phyloP scores from a whole-genome alignment of 2,113 vertebrate genomes.

The Centropus bengalensis region DNA sequence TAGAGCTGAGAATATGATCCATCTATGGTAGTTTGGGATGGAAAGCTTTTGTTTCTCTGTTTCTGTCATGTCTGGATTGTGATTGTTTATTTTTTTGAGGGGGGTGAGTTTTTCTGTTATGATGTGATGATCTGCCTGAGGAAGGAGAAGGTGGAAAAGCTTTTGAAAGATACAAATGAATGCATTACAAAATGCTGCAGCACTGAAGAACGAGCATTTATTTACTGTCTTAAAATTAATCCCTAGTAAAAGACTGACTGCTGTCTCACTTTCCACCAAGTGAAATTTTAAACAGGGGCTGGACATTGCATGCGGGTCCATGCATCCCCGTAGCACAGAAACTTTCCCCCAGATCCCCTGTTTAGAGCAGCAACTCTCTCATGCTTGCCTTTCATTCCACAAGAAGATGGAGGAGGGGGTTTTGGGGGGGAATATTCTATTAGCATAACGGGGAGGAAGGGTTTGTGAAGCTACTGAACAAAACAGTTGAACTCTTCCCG shows the following conservation, averaged over 20 bases:
- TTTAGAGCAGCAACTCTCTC: conserved; percentile 23
- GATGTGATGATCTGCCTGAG: background rate
- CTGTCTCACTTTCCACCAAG: background rate
- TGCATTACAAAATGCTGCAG: background rate
- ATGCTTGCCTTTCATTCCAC: conserved; percentile 40
- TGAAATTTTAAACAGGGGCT: background rate
- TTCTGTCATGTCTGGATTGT: background rate
- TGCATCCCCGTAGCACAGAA: background rate
- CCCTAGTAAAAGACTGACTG: background rate
- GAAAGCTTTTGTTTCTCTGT: background rate
- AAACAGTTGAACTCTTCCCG: conserved; percentile 7
- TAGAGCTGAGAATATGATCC: background rate
- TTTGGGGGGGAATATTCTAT: conserved; percentile 46
- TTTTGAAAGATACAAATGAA: background rate
- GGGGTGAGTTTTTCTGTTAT: background rate
- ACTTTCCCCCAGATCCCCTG: conserved; percentile 27
- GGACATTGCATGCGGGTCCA: background rate
- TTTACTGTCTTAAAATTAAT: background rate
- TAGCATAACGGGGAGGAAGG: conserved; percentile 44
- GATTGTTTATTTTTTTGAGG: background rate
- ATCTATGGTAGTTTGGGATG: background rate
- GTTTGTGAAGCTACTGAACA: conserved; percentile 25
- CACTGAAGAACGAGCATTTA: background rate
- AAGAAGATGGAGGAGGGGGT: background rate
- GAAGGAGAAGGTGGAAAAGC: background rate